Percentiles rank a stretch among this genome's conserved stretches.
Conservation (phyloP, 2,113 vertebrate species). For the Callionymus lyra region DNA sequence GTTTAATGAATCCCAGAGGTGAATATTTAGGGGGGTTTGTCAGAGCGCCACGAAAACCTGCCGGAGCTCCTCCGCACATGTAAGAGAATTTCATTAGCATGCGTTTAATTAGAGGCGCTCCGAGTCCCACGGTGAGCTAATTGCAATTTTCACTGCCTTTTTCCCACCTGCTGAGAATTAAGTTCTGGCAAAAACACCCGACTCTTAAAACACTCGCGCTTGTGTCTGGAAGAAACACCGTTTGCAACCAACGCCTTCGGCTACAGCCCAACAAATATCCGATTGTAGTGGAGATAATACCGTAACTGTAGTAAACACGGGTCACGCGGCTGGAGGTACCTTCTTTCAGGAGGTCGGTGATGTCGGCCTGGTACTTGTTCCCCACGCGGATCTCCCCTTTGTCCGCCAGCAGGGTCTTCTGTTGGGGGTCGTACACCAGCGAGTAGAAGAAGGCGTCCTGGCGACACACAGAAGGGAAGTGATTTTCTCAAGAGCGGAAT, state of each 20-base stretch:
- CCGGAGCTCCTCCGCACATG: conserved; percentile 17
- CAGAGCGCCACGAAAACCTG: conserved; percentile 18
- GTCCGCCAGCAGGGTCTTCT: conserved; percentile 94
- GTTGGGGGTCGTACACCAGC: conserved; percentile 94
- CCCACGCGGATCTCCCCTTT: conserved; percentile 96
- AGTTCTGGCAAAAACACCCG: conserved; percentile 17
- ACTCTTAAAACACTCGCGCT: conserved; percentile 16
- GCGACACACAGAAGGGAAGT: conserved; percentile 12
- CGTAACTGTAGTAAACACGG: too few relatives aligned
- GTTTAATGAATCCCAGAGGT: conserved; percentile 21
- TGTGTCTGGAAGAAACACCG: conserved; percentile 2
- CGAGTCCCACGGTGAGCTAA: conserved; percentile 16
- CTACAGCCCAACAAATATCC: background rate
- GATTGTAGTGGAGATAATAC: too few relatives aligned
- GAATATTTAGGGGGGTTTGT: conserved; percentile 13
- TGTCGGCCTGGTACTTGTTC: conserved; percentile 94
- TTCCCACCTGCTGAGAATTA: conserved; percentile 36
- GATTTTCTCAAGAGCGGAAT: background rate
- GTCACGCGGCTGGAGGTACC: too few relatives aligned
- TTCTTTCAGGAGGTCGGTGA: conserved; percentile 88
- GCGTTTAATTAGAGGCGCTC: conserved; percentile 33
- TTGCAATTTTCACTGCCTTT: conserved; percentile 34
- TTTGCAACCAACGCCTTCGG: background rate
- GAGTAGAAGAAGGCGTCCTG: conserved; percentile 99
- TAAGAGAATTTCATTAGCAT: conserved; percentile 31